Evolutionary conservation across 2,797 vertebrate species (phyloP).

Genomic region (Smutsia temminckii): DNA sequence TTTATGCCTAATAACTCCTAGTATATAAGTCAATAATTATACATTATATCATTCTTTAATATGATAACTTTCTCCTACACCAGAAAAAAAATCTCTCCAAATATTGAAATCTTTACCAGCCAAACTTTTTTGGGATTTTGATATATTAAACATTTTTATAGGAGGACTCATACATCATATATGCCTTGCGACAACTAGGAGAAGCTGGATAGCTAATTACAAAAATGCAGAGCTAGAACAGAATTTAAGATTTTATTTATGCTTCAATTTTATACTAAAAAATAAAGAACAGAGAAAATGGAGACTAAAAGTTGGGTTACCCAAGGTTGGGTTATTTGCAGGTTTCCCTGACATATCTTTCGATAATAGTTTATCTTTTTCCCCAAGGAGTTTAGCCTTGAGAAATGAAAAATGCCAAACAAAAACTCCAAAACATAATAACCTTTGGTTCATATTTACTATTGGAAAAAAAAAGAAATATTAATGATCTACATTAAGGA

Average conservation of each 20-base stretch:
- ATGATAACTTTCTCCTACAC: not conserved
- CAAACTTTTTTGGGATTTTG: not conserved
- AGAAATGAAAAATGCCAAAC: slow-evolving; percentile 12
- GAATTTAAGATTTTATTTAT: slow-evolving; percentile 32
- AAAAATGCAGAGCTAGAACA: not conserved
- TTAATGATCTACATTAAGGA: slow-evolving; percentile 4
- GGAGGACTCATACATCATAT: not conserved
- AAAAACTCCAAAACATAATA: slow-evolving; percentile 13
- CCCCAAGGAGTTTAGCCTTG: not conserved
- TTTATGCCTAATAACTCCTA: slow-evolving; percentile 12
- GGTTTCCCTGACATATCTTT: not conserved
- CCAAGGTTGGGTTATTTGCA: not conserved
- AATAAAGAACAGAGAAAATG: not conserved
- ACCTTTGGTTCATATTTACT: slow-evolving; percentile 1
- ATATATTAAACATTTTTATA: not conserved
- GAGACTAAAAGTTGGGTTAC: not conserved
- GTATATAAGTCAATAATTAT: not conserved
- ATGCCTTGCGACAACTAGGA: not conserved
- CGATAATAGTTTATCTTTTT: not conserved
- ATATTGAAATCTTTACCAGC: not conserved
- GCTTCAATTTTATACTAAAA: not conserved
- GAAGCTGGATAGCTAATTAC: not conserved
- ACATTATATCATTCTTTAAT: not conserved
- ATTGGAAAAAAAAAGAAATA: not conserved
- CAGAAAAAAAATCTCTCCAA: not conserved